phyloP scores from a whole-genome alignment of 1,140 invertebrate genomes.

The Cyclargus thomasi region DNA sequence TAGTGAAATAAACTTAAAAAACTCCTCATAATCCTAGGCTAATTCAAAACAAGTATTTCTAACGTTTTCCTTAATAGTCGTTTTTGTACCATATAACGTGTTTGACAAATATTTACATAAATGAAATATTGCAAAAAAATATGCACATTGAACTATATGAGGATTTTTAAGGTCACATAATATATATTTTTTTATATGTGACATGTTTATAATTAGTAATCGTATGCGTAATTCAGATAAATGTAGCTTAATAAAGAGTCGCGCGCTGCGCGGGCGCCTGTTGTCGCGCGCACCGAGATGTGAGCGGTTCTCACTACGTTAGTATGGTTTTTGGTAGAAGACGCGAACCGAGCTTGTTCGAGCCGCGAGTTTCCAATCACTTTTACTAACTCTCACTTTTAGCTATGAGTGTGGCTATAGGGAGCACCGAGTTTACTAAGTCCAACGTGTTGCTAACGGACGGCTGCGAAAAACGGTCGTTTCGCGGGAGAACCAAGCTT shows the following conservation, averaged over 20 bases:
- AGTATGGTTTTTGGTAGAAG: conserved; percentile 62
- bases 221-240: conserved; percentile 40
- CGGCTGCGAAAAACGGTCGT: conserved; percentile 35
- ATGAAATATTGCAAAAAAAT: too few species aligned
- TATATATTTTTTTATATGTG: conserved; percentile 5
- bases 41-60: too few species aligned
- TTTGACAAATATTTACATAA: too few species aligned
- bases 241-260: conserved; percentile 60
- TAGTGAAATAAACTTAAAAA: not conserved
- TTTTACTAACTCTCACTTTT: conserved; percentile 62
- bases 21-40: not conserved
- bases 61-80: too few species aligned
- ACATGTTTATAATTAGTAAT: conserved; percentile 12
- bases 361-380: conserved; percentile 37
- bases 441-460: conserved; percentile 56
- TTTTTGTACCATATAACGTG: too few species aligned
- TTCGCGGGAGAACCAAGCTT: conserved; percentile 51
- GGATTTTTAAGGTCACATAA: not conserved
- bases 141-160: too few species aligned
- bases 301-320: conserved; percentile 52
- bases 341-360: conserved; percentile 46
- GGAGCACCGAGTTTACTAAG: conserved; percentile 49
- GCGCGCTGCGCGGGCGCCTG: conserved; percentile 52
- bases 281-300: conserved; percentile 60
- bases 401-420: conserved; percentile 52